phyloP scores from a whole-genome alignment of 2,113 vertebrate species.

The Canis aureus region DNA sequence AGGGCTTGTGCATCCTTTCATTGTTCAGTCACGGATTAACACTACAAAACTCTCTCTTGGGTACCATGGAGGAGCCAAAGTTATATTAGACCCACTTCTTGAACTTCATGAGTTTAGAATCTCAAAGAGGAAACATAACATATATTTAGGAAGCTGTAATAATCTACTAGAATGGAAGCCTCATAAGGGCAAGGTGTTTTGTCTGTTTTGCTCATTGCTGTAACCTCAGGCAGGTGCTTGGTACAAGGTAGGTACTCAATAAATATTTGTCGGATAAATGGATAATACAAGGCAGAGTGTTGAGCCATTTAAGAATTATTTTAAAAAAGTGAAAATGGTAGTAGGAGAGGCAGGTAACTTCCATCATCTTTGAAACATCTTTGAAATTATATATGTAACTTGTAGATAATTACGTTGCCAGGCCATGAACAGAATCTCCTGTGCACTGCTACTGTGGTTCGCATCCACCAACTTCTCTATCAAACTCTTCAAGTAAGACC shows the following conservation, averaged over 20 bases:
- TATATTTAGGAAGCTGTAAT: background rate
- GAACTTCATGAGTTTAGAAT: background rate
- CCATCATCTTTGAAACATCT: background rate
- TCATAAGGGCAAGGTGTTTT: background rate
- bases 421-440: background rate
- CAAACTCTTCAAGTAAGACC: background rate
- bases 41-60: background rate
- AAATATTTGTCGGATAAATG: background rate
- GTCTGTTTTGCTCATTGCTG: background rate
- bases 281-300: background rate
- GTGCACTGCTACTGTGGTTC: background rate
- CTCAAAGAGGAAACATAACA: background rate
- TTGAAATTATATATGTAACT: background rate
- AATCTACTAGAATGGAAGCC: background rate
- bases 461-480: background rate
- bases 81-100: background rate
- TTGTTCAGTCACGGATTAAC: background rate
- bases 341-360: background rate
- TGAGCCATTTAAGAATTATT: background rate
- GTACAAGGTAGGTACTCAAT: background rate
- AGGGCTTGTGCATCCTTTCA: background rate
- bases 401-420: background rate
- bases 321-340: background rate
- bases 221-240: background rate
- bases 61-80: background rate